phyloP scores from a whole-genome alignment of 2,888 invertebrate genomes.

The Sphaerophoria rueppellii region DNA sequence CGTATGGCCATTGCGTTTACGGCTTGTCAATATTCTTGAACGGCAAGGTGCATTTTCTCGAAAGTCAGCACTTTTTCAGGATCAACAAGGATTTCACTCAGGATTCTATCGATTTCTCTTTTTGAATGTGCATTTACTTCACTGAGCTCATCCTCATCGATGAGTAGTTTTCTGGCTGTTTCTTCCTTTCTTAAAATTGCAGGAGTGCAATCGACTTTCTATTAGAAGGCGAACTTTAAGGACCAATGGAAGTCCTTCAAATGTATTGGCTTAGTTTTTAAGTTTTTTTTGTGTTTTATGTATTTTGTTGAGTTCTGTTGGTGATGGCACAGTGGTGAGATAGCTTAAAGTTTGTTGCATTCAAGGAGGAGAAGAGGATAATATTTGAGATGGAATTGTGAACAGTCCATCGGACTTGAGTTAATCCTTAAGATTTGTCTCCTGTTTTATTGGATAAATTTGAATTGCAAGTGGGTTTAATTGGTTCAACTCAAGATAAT shows the following conservation, averaged over 20 bases:
- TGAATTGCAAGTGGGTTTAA: not conserved
- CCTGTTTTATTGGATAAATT: not conserved
- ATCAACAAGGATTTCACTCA: conserved; percentile 47
- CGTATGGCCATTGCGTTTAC: not conserved
- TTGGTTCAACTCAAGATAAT: not conserved
- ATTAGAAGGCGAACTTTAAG: conserved; percentile 20
- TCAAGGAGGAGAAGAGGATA: conserved; percentile 30
- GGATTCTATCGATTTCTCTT: conserved; percentile 56
- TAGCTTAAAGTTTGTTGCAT: not conserved
- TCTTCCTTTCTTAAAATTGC: conserved; percentile 14
- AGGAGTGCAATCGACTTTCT: conserved; percentile 50
- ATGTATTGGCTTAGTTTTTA: conserved; percentile 45
- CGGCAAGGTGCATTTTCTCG: not conserved
- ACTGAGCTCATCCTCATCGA: conserved; percentile 21
- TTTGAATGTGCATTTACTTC: conserved; percentile 30
- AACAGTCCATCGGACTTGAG: conserved; percentile 47
- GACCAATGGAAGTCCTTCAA: conserved; percentile 5
- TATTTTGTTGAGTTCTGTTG: conserved; percentile 10
- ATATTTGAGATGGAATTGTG: conserved; percentile 59
- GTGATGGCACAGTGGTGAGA: not conserved
- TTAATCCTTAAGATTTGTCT: conserved; percentile 5
- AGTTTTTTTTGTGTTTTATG: conserved; percentile 38
- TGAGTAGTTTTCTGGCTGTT: not conserved
- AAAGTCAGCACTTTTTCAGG: conserved; percentile 47
- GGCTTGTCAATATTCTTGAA: conserved; percentile 16